Conservation (phyloP, 2,888 invertebrate genomes). For the Agriopis marginaria region DNA sequence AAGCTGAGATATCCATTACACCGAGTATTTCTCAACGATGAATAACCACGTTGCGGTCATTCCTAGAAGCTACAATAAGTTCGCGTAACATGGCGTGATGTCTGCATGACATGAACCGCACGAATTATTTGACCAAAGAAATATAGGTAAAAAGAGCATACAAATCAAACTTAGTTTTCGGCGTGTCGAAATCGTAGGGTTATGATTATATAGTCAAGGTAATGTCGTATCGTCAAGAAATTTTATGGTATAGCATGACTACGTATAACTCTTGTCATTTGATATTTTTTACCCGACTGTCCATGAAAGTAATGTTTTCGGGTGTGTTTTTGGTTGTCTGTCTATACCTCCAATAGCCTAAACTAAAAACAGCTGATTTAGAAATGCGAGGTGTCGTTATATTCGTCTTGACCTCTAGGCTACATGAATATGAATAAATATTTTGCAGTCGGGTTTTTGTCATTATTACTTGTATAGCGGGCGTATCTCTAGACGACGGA, state of each 20-base stretch:
- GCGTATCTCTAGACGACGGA: too few species aligned
- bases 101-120: constrained; percentile 9
- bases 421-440: too few species aligned
- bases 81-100: constrained; percentile 21
- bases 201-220: background rate
- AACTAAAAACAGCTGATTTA: too few species aligned
- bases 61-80: constrained; percentile 47
- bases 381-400: too few species aligned
- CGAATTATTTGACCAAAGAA: constrained; percentile 9
- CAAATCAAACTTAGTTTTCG: background rate
- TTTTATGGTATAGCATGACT: background rate
- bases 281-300: too few species aligned
- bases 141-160: background rate
- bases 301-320: too few species aligned
- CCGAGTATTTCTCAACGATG: constrained; percentile 43
- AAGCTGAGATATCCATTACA: constrained; percentile 41
- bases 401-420: too few species aligned
- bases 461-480: too few species aligned
- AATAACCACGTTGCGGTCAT: constrained; percentile 53
- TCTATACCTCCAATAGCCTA: too few species aligned
- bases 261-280: background rate
- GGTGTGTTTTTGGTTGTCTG: too few species aligned
- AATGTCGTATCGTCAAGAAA: background rate
- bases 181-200: background rate
- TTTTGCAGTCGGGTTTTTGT: too few species aligned